phyloP scores from a whole-genome alignment of 2,888 invertebrate species.

The Cantharis flavilabris region DNA sequence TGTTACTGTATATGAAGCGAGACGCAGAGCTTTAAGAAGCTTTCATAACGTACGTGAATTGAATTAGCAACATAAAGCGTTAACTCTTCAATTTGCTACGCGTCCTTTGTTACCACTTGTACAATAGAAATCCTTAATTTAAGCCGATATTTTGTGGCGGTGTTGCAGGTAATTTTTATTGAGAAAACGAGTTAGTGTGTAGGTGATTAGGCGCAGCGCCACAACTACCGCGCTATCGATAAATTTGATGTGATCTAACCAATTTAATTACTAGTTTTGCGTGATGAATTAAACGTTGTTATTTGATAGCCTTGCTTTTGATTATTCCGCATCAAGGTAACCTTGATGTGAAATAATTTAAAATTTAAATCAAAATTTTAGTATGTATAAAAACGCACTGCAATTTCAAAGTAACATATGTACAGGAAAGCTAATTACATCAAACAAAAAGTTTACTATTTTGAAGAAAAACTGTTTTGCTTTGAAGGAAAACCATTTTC shows the following conservation, averaged over 20 bases:
- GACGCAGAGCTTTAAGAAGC: slow-evolving; percentile 5
- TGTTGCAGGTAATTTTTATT: not conserved
- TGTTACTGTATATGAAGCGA: not conserved
- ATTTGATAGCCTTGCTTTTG: not conserved
- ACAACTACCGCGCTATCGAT: not conserved
- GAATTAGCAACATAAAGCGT: slow-evolving; percentile 4
- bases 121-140: slow-evolving; percentile 6
- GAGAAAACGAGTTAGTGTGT: not conserved
- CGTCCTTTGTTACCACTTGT: slow-evolving; percentile 7
- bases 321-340: not conserved
- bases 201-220: not conserved
- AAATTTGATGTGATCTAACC: not conserved
- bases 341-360: not conserved
- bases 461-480: not conserved
- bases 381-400: not conserved
- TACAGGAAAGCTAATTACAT: not conserved
- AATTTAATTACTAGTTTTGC: not conserved
- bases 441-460: not conserved
- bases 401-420: not conserved
- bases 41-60: slow-evolving; percentile 12
- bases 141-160: not conserved
- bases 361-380: not conserved
- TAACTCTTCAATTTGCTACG: slow-evolving; percentile 7
- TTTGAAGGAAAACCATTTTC: not conserved
- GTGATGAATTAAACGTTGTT: not conserved